Percentiles rank a stretch among this genome's conserved stretches.
These are phyloP conservation scores for Cheirogaleus major DNA, from an alignment of 2,797 vertebrate genomes.

Conservation along the genomic window DNA sequence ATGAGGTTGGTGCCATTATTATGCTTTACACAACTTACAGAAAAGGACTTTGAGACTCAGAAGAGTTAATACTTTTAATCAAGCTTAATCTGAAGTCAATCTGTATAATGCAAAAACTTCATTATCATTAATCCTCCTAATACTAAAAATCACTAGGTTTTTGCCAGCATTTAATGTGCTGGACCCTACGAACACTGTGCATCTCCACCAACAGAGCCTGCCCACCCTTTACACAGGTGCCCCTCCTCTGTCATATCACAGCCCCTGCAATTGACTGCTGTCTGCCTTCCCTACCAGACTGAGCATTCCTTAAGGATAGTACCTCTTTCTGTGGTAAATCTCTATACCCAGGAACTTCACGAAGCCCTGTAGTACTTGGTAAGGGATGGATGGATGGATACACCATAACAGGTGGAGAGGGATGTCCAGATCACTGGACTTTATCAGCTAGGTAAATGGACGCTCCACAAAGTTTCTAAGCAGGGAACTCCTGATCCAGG, in stretches of 20 bases:
- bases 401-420: not conserved
- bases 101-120: not conserved
- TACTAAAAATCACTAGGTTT: not conserved
- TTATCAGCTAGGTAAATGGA: not conserved
- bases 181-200: not conserved
- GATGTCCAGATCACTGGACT: not conserved
- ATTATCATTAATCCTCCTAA: not conserved
- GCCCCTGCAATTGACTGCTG: not conserved
- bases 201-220: not conserved
- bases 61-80: slow-evolving; percentile 10
- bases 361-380: not conserved
- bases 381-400: too few relatives aligned
- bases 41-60: not conserved
- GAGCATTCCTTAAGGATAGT: not conserved
- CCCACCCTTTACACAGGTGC: not conserved
- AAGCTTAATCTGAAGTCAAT: slow-evolving; percentile 12
- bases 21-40: not conserved
- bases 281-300: not conserved
- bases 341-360: not conserved
- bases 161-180: not conserved
- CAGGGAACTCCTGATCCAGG: not conserved
- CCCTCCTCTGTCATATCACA: not conserved
- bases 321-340: not conserved
- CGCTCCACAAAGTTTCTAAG: not conserved
- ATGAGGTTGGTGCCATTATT: not conserved